A percentile compares a stretch with the other conserved stretches of the same genome.
phyloP scores from a whole-genome alignment of 2,888 invertebrate species.

The Megastigmus dorsalis region DNA sequence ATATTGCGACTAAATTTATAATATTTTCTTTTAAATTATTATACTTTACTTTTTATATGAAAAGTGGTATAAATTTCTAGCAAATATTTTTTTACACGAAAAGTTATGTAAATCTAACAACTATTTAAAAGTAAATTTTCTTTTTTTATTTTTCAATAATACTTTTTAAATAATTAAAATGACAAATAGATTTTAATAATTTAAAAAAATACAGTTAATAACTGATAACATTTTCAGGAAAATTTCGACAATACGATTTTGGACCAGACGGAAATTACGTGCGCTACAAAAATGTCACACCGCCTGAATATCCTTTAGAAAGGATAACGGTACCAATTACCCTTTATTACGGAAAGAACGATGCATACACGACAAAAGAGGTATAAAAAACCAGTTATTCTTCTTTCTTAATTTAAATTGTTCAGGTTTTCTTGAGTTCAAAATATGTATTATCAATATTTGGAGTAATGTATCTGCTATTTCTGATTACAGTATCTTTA shows the following conservation, averaged over 20 bases:
- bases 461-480: no score
- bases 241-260: conserved; percentile 61
- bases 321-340: conserved; percentile 75
- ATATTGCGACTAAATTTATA: not conserved
- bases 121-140: no score
- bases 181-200: not conserved
- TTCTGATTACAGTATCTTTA: no score
- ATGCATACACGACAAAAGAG: conserved; percentile 66
- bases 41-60: not conserved
- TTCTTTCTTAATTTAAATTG: not conserved
- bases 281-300: conserved; percentile 61
- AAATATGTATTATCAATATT: no score
- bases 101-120: no score
- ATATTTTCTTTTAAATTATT: not conserved
- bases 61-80: no score
- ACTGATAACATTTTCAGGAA: conserved; percentile 54
- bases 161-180: not conserved
- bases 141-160: no score
- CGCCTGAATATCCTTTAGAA: conserved; percentile 75
- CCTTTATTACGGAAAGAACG: conserved; percentile 76
- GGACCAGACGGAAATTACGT: conserved; percentile 58
- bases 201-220: no score
- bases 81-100: no score
- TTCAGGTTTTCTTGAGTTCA: no score
- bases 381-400: conserved; percentile 46